Conservation (phyloP, 2,888 invertebrate genomes). For the Entomobrya proxima region DNA sequence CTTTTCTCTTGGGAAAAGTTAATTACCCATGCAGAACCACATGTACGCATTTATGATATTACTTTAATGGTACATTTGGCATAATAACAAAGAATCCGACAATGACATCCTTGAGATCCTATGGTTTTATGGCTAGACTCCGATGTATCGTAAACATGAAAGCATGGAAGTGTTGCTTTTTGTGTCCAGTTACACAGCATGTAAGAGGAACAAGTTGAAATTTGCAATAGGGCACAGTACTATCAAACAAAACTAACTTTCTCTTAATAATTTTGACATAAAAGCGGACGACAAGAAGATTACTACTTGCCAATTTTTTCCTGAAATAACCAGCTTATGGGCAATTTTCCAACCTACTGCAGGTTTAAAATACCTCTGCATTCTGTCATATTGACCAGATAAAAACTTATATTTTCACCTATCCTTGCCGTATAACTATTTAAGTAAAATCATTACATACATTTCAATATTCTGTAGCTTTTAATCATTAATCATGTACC, state of each 20-base stretch:
- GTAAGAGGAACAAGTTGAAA: background rate
- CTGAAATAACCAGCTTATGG: background rate
- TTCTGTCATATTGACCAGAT: too few relatives aligned
- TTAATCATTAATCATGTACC: too few relatives aligned
- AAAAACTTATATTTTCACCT: too few relatives aligned
- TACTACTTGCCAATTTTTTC: constrained; percentile 16
- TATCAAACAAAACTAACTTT: too few relatives aligned
- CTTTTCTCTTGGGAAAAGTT: constrained; percentile 4
- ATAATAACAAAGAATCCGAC: background rate
- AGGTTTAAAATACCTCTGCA: too few relatives aligned
- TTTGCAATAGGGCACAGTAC: constrained; percentile 1
- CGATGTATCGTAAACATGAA: background rate
- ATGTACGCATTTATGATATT: constrained; percentile 12
- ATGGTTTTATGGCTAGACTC: constrained; percentile 15
- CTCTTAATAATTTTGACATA: background rate
- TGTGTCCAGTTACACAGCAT: background rate
- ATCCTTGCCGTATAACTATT: too few relatives aligned
- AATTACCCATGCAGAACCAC: constrained; percentile 18
- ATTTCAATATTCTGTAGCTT: too few relatives aligned
- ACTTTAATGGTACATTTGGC: constrained; percentile 9
- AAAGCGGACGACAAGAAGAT: background rate
- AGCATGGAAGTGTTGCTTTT: background rate
- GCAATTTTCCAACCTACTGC: constrained; percentile 30
- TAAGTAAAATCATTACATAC: too few relatives aligned
- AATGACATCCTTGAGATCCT: constrained; percentile 7